These are phyloP conservation scores for Philereme vetulata DNA, from an alignment of 2,888 invertebrate genomes.

Conservation along the genomic window DNA sequence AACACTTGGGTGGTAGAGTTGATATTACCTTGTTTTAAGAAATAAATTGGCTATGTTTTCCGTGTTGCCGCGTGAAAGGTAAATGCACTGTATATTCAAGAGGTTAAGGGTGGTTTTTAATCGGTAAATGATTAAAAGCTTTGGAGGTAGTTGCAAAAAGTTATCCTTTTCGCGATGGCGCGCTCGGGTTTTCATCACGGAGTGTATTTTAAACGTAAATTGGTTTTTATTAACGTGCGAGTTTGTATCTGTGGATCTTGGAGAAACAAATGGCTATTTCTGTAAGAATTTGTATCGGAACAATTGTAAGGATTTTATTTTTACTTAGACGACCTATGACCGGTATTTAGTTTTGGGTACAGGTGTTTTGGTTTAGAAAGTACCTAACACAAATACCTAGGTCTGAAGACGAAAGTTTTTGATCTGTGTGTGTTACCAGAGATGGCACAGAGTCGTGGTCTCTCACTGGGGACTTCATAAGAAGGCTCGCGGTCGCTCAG, in stretches of 20 bases:
- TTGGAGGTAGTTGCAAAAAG: constrained; percentile 22
- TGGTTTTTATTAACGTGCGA: constrained; percentile 15
- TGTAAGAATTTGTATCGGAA: background rate
- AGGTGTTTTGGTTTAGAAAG: no score
- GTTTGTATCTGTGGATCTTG: constrained; percentile 7
- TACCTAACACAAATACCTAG: no score
- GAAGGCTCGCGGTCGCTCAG: no score
- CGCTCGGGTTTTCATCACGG: constrained; percentile 22
- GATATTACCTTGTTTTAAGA: constrained; percentile 1
- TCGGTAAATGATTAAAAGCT: constrained; percentile 14
- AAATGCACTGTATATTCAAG: background rate
- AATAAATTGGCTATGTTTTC: constrained; percentile 24
- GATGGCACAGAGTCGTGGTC: no score
- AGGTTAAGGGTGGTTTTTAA: background rate
- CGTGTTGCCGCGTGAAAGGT: constrained; percentile 1
- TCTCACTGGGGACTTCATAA: no score
- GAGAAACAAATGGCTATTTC: background rate
- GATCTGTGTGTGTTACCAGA: no score
- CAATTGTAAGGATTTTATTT: no score
- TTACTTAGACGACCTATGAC: no score
- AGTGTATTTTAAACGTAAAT: constrained; percentile 20
- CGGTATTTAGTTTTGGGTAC: no score
- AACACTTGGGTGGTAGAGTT: background rate
- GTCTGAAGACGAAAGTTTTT: no score
- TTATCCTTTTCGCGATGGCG: constrained; percentile 18